A percentile compares a stretch with the other conserved stretches of the same genome.
phyloP scores from a whole-genome alignment of 2,888 invertebrate species.

The Dorcus parallelipipedus region DNA sequence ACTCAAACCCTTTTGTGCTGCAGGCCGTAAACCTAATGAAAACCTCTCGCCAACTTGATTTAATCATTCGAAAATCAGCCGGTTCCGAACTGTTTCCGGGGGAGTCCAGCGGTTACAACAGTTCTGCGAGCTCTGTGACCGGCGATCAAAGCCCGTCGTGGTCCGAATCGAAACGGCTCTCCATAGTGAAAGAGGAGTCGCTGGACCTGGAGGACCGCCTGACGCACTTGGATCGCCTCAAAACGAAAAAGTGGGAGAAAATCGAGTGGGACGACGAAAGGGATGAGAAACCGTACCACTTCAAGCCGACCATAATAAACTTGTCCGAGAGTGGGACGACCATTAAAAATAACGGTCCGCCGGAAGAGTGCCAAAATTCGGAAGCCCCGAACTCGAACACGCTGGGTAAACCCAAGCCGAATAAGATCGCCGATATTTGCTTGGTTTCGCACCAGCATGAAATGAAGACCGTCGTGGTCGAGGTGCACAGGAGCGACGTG shows the following conservation, averaged over 20 bases:
- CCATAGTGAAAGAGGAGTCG: constrained; percentile 71
- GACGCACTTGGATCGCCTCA: constrained; percentile 30
- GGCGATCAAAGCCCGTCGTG: constrained; percentile 70
- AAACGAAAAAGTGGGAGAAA: constrained; percentile 43
- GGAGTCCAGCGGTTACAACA: constrained; percentile 80
- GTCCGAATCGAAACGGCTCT: constrained; percentile 63
- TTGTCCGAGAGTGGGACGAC: constrained; percentile 69
- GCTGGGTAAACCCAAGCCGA: constrained; percentile 26
- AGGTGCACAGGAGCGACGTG: constrained; percentile 63
- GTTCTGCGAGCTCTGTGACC: constrained; percentile 78
- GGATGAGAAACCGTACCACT: constrained; percentile 53
- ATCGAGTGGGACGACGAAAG: constrained; percentile 58
- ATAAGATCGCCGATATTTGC: constrained; percentile 47
- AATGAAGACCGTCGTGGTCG: constrained; percentile 69
- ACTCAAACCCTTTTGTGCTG: constrained; percentile 26
- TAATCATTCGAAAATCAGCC: constrained; percentile 73
- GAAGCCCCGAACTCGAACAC: constrained; percentile 42
- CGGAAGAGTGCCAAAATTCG: constrained; percentile 43
- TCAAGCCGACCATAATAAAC: constrained; percentile 71
- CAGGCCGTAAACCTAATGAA: constrained; percentile 81
- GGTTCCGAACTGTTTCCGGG: constrained; percentile 78
- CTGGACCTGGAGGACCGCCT: constrained; percentile 58
- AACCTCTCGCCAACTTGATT: constrained; percentile 69
- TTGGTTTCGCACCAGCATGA: constrained; percentile 50
- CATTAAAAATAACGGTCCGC: constrained; percentile 57